Evolutionary conservation across 2,113 vertebrate species (phyloP).

Genomic region (Spilogale gracilis): DNA sequence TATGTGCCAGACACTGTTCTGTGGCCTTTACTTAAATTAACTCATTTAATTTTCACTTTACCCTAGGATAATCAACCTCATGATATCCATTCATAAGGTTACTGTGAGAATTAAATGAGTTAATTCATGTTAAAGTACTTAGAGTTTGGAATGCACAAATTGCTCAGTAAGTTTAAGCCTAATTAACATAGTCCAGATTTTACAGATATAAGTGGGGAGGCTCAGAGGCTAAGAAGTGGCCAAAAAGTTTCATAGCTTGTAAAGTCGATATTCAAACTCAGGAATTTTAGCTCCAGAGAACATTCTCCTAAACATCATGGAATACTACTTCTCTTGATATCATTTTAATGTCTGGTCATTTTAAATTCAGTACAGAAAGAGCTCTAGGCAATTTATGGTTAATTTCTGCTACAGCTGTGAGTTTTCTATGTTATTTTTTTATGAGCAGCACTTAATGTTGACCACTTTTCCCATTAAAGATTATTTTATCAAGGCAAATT

Average conservation of each 20-base stretch:
- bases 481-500: constrained; percentile 19
- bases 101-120: background rate
- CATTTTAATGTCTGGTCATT: background rate
- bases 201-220: background rate
- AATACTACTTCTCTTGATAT: background rate
- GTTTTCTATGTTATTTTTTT: background rate
- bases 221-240: background rate
- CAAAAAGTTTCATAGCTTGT: background rate
- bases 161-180: background rate
- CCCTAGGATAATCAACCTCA: background rate
- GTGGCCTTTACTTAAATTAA: constrained; percentile 31
- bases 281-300: background rate
- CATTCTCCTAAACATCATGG: background rate
- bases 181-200: background rate
- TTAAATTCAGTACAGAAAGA: constrained; percentile 15
- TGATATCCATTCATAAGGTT: background rate
- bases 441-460: background rate
- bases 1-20: background rate
- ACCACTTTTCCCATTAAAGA: background rate
- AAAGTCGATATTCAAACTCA: background rate
- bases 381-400: background rate
- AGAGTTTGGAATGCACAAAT: background rate
- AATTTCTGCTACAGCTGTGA: background rate
- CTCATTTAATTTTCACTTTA: background rate
- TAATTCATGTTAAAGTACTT: background rate